phyloP scores from a whole-genome alignment of 2,113 vertebrate species.

The Syngnathus floridae region DNA sequence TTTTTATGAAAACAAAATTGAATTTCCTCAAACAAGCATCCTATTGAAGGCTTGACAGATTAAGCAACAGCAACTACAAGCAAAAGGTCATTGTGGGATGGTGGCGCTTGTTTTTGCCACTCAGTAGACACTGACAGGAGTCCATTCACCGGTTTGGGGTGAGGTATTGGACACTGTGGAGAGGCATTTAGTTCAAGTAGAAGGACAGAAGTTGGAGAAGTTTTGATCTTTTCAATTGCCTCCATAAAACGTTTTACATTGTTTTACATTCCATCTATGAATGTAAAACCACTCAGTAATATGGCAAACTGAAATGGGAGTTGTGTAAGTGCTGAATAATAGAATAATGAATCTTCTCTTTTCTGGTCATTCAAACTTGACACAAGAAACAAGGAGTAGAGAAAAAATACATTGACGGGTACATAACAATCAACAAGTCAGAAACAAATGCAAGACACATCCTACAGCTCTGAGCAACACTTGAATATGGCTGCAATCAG shows the following conservation, averaged over 20 bases:
- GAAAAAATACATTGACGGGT: constrained; percentile 58
- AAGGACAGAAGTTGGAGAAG: constrained; percentile 61
- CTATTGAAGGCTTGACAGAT: neutral
- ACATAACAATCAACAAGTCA: constrained; percentile 50
- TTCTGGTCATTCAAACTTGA: constrained; percentile 56
- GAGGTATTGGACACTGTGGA: constrained; percentile 65
- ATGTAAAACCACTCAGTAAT: neutral
- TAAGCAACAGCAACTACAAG: neutral
- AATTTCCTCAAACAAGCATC: neutral
- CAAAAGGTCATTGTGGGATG: constrained; percentile 5
- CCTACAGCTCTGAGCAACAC: constrained; percentile 48
- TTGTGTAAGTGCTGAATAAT: constrained; percentile 15
- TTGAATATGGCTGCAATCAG: constrained; percentile 60
- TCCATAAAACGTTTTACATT: neutral
- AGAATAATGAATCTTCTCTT: constrained; percentile 35
- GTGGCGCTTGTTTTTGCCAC: constrained; percentile 11
- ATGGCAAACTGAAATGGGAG: neutral
- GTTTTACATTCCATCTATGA: no score
- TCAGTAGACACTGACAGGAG: constrained; percentile 42
- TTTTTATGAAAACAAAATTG: neutral
- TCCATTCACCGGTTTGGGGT: constrained; percentile 56
- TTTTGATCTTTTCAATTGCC: constrained; percentile 35
- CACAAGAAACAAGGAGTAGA: constrained; percentile 61
- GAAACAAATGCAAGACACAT: constrained; percentile 49
- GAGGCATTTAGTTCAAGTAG: constrained; percentile 68